Evolutionary conservation across 2,113 vertebrate genomes (phyloP).

Genomic region (Synodontis membranacea): DNA sequence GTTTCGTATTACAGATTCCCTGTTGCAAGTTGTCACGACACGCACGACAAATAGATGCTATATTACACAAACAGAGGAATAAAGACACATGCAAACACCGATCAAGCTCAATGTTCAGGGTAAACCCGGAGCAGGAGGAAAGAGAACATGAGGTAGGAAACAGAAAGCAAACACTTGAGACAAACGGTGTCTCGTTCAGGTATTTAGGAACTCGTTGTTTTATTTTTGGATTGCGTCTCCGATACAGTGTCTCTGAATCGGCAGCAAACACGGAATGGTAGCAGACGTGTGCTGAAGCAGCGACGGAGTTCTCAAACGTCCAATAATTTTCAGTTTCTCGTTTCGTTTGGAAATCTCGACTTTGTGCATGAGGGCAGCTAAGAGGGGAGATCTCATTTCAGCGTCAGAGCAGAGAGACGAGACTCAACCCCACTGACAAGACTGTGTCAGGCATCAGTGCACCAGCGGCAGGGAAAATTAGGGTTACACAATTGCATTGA

Average conservation of each 20-base stretch:
- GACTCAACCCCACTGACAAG: constrained; percentile 67
- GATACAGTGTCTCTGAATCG: background rate
- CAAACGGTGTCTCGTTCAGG: background rate
- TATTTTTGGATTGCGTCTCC: background rate
- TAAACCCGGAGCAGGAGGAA: background rate
- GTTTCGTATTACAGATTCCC: background rate
- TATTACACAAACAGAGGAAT: background rate
- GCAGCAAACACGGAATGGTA: too few relatives aligned
- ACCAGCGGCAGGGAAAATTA: constrained; percentile 65
- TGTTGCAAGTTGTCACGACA: background rate
- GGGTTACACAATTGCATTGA: constrained; percentile 71
- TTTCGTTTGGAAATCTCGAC: constrained; percentile 60
- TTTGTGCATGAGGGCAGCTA: constrained; percentile 63
- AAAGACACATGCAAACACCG: background rate
- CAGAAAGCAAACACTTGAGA: background rate
- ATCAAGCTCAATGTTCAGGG: background rate
- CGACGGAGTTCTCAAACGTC: constrained; percentile 56
- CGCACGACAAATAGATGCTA: background rate
- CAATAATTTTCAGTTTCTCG: constrained; percentile 61
- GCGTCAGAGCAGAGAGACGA: constrained; percentile 62
- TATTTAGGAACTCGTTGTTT: background rate
- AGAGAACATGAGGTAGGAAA: background rate
- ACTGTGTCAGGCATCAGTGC: constrained; percentile 67
- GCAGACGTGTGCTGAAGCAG: background rate
- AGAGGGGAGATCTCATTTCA: constrained; percentile 67